phyloP scores from a whole-genome alignment of 2,888 invertebrate genomes.

The Epistrophe eligans region DNA sequence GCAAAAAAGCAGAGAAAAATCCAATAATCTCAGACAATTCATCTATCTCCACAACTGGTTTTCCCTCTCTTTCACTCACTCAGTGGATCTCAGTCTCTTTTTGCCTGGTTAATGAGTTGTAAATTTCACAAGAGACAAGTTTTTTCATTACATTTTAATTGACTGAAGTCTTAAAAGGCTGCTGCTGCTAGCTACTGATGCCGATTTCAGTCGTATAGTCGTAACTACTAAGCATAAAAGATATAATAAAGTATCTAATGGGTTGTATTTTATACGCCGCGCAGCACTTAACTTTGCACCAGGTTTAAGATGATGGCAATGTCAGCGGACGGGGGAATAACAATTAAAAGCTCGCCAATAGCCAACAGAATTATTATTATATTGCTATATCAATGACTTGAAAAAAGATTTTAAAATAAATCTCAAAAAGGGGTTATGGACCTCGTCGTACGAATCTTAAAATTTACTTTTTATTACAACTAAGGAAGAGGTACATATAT shows the following conservation, averaged over 20 bases:
- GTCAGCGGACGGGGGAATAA: conserved; percentile 29
- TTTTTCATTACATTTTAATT: conserved; percentile 64
- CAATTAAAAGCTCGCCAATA: conserved; percentile 55
- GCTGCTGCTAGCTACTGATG: conserved; percentile 1
- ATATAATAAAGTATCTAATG: conserved; percentile 54
- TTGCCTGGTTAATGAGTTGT: conserved; percentile 66
- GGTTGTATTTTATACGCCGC: conserved; percentile 38
- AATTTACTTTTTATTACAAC: conserved; percentile 22
- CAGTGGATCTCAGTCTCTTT: conserved; percentile 21
- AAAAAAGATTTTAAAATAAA: conserved; percentile 35
- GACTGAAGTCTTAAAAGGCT: conserved; percentile 51
- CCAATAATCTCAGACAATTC: conserved; percentile 1
- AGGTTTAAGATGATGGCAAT: conserved; percentile 1
- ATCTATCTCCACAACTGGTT: conserved; percentile 36
- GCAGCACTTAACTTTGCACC: conserved; percentile 39
- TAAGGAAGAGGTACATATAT: background rate
- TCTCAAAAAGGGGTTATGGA: conserved; percentile 30
- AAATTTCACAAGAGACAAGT: conserved; percentile 65
- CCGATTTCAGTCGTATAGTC: conserved; percentile 14
- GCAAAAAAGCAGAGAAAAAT: conserved; percentile 10
- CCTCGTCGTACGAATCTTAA: conserved; percentile 21
- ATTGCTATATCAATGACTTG: conserved; percentile 35
- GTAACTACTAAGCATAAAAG: conserved; percentile 39
- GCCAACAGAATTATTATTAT: conserved; percentile 27
- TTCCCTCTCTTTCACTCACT: conserved; percentile 11